Base-by-base conservation (phyloP, 1,140 invertebrate species). In the Drosophila micromelanica region DNA sequence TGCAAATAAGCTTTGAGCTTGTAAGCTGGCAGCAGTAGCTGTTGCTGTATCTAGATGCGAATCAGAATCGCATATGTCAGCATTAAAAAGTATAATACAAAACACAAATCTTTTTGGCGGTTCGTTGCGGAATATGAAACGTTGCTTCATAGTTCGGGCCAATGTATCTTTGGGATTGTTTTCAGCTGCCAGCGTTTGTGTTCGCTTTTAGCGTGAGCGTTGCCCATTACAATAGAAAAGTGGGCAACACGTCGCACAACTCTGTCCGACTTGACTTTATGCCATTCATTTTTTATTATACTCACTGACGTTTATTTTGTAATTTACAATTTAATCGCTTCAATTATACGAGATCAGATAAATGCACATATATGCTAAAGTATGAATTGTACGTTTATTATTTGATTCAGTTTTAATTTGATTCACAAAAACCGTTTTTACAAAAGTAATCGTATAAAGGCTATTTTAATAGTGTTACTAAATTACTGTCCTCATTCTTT, bases 41-140 rank as follows among this genome's bases (percentile, higher is more conserved):
- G 37, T 69, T 8, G 23, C 11, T 13, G 46, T 54, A 54, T 62
- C 38, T 46, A 57, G 37, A 46, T 38, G 46, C 15, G 51, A 48
- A 57, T 85, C 51, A 48, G 38, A 78, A 64, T 49, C 59, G 78
- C 71, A 76, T 87, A 71, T 73, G 84, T 82, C 78, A 76, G 84
- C 75, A 87, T 82, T 81, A 69, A 52, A 35, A 46, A 40, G 27
- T 55, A 75, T 59, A 57, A 61, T 60, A 76, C 32, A 54, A 5
- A 46, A 42, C 60, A 76, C 56, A 70, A 80, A 72, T 79, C 60
- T 70, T 59, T 76, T 77, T 71, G 74, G 30, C 63, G 67, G 55
- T 46, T 48, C 32, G 65, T 32, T 23, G 48, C 65, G 38, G 63
- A 78, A 46, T 40, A 46, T 54, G 54, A 67, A 60, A 78, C 43